Conservation (phyloP, 1,140 invertebrate species). For the Papilio machaon region DNA sequence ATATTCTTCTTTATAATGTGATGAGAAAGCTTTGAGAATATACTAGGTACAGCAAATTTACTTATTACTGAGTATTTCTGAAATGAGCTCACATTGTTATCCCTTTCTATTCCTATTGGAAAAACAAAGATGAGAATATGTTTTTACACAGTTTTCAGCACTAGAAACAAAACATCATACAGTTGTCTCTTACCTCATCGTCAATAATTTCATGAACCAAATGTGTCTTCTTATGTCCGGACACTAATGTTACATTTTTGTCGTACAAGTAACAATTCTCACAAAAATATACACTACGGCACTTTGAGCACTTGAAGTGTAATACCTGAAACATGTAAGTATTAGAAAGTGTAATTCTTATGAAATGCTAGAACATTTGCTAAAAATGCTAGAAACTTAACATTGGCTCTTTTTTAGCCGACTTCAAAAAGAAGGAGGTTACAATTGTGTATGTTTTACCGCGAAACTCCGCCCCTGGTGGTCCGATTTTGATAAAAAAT, state of each 20-base stretch:
- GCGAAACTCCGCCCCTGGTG: too few relatives aligned
- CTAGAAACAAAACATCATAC: background rate
- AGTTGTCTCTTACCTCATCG: conserved; percentile 67
- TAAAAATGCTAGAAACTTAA: too few relatives aligned
- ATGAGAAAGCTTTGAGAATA: background rate
- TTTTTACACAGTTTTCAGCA: too few relatives aligned
- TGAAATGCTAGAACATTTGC: background rate
- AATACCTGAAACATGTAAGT: conserved; percentile 67
- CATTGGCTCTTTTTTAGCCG: too few relatives aligned
- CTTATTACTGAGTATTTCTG: too few relatives aligned
- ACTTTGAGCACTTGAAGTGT: conserved; percentile 78
- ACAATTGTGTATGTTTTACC: too few relatives aligned
- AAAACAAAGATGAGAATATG: too few relatives aligned
- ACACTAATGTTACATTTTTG: conserved; percentile 58
- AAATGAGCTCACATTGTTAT: too few relatives aligned
- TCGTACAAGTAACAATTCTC: conserved; percentile 80
- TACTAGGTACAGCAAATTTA: too few relatives aligned
- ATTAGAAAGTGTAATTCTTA: background rate
- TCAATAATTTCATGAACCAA: conserved; percentile 76
- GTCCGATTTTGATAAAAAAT: too few relatives aligned
- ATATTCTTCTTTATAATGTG: background rate
- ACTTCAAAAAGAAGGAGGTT: too few relatives aligned
- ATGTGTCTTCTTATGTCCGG: conserved; percentile 78
- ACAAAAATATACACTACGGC: conserved; percentile 73
- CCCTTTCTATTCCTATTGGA: too few relatives aligned